phyloP scores from a whole-genome alignment of 2,888 invertebrate genomes.

The Liposcelis brunnea region DNA sequence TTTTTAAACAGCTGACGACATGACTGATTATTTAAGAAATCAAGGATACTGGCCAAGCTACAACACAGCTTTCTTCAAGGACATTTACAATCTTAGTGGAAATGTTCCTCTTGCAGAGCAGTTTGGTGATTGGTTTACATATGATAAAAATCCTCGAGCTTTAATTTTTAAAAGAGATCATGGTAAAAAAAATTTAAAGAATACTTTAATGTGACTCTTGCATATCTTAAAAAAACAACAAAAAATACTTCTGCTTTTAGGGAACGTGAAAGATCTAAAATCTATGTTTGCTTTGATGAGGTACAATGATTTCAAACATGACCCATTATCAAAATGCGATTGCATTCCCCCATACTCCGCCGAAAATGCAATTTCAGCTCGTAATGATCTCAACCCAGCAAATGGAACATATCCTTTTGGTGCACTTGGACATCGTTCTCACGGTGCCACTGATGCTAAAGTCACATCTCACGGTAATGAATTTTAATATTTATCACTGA shows the following conservation, averaged over 20 bases:
- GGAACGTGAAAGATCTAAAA: constrained; percentile 33
- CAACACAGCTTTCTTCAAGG: constrained; percentile 46
- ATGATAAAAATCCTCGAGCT: constrained; percentile 44
- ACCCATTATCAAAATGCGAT: constrained; percentile 45
- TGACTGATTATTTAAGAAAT: constrained; percentile 26
- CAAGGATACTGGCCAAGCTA: constrained; percentile 51
- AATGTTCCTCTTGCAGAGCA: constrained; percentile 32
- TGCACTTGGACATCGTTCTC: constrained; percentile 46
- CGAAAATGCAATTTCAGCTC: constrained; percentile 50
- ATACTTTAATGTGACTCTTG: too few relatives aligned
- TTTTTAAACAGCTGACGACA: constrained; percentile 23
- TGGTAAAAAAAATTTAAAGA: constrained; percentile 16
- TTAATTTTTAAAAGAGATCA: constrained; percentile 43
- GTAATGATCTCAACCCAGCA: constrained; percentile 44
- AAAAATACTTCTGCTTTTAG: too few relatives aligned
- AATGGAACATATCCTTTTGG: constrained; percentile 53
- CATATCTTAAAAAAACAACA: too few relatives aligned
- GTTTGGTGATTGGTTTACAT: constrained; percentile 41
- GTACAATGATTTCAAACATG: constrained; percentile 52
- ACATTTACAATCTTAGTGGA: constrained; percentile 45
- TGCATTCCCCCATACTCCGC: constrained; percentile 53
- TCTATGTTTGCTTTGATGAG: constrained; percentile 42
- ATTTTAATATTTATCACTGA: constrained; percentile 2
- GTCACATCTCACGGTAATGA: constrained; percentile 27
- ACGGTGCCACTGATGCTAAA: constrained; percentile 55